A percentile compares a stretch with the other conserved stretches of the same genome.
Evolutionary conservation across 2,797 vertebrate species (phyloP).

Genomic region (Podargus strigoides): DNA sequence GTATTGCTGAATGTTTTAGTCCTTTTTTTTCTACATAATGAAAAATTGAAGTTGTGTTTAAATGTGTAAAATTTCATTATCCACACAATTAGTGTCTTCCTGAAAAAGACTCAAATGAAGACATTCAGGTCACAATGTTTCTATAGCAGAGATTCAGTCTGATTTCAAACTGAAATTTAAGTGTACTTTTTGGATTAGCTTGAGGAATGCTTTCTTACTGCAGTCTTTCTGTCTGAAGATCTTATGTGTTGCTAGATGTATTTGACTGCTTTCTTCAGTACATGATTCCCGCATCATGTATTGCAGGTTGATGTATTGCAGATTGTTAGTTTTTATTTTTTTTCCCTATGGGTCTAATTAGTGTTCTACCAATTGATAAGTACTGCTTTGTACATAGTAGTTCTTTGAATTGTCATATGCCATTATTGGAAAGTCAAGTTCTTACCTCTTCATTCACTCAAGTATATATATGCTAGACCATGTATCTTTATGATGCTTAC

Average conservation of each 20-base stretch:
- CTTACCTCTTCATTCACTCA: background rate
- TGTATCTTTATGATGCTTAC: background rate
- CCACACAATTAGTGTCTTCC: background rate
- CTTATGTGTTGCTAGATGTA: background rate
- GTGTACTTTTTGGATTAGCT: background rate
- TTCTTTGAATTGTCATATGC: background rate
- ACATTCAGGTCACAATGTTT: background rate
- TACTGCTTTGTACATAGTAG: background rate
- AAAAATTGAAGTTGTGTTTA: background rate
- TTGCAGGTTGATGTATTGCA: background rate
- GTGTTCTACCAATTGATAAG: background rate
- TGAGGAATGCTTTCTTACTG: background rate
- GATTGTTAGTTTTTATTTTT: background rate
- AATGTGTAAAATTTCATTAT: background rate
- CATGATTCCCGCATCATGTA: background rate
- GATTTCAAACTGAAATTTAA: background rate
- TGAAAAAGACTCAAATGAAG: background rate
- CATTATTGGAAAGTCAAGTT: background rate
- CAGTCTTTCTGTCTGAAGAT: background rate
- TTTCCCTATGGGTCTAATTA: background rate
- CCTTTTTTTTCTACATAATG: background rate
- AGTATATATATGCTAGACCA: background rate
- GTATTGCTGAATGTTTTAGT: background rate
- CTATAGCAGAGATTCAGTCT: background rate
- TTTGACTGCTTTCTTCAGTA: background rate